Percentiles rank a stretch among this genome's conserved stretches.
phyloP scores from a whole-genome alignment of 2,113 vertebrate species.

The Merops nubicus region DNA sequence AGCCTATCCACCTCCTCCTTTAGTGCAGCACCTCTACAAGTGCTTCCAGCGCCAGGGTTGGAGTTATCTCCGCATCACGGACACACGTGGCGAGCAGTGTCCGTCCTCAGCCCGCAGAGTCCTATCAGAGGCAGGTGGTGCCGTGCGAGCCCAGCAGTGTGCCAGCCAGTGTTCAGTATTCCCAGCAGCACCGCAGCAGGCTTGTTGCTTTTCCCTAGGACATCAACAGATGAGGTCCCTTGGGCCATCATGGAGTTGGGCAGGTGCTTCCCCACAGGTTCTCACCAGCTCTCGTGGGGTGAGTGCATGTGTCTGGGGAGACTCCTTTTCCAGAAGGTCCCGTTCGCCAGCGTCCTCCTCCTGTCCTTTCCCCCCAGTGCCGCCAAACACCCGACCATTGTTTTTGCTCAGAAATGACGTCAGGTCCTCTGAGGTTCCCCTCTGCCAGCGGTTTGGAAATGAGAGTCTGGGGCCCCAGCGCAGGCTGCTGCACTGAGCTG shows the following conservation, averaged over 20 bases:
- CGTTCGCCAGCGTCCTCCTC: not conserved
- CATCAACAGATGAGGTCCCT: rapidly evolving
- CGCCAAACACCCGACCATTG: rapidly evolving
- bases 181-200: not conserved
- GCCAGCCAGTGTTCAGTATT: rapidly evolving
- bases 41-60: rapidly evolving
- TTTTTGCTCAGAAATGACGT: not conserved
- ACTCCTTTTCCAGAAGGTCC: not conserved
- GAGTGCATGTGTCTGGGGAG: rapidly evolving
- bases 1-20: not conserved
- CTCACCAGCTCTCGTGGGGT: rapidly evolving
- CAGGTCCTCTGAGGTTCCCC: not conserved
- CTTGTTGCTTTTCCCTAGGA: not conserved
- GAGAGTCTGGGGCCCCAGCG: rapidly evolving
- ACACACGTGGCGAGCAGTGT: not conserved
- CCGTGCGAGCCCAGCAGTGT: rapidly evolving
- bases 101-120: not conserved
- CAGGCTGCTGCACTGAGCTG: not conserved
- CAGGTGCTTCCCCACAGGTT: rapidly evolving
- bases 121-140: not conserved
- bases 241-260: not conserved
- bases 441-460: not conserved
- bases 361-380: not conserved
- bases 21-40: rapidly evolving
- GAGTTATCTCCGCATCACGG: not conserved